Evolutionary conservation across 2,113 vertebrate genomes (phyloP), one percentile per base, ranked within the genome.

Genomic region (Cephalopholis sonnerati): DNA sequence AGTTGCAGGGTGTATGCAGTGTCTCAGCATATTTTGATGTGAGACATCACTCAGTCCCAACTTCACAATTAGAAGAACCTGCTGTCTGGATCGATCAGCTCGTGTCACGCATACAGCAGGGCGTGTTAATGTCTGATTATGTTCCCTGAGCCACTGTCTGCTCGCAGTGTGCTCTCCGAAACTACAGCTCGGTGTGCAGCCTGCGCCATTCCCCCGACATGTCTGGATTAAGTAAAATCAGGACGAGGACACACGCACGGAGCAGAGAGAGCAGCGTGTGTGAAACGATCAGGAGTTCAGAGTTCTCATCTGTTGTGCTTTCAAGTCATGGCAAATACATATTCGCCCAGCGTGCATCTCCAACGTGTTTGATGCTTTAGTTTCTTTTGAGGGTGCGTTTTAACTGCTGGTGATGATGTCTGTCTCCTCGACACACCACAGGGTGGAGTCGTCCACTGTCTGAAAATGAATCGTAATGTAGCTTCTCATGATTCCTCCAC

Each of bases 151-250:
- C 46, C 54, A 65, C 46, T n/a, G 69, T 36, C 13, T 39, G 70
- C 6, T 74, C 32, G 16, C 85, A 16, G 20, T 3, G 65, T 48
- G 76, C 24, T 57, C 64, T 41, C 50, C 15, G 46, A 57, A 55
- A 5, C 7, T 36, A 24, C 25, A 51, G 7, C 15, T 69, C 59
- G 6, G 15, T 27, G 77, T 48, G 66, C 69, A 61, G 67, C 25
- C 62, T 72, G 76, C 64, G 76, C 57, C 86, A 76, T 77, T n/a
- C 24, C 10, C 59, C 41, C 55, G 62, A 57, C 66, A 58, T 29
- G 80, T 71, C 55, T 79, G 46, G 68, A 50, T 27, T 5, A 27
- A 25, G 46, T 66, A 7, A 25, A 67, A 74, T 20, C 74, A 29
- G 77, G 4, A 15, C 25, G 39, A 29, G 78, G 22, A n/a, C 36